Base-by-base conservation (phyloP, 2,888 invertebrate genomes). In the Cantharis rufa region DNA sequence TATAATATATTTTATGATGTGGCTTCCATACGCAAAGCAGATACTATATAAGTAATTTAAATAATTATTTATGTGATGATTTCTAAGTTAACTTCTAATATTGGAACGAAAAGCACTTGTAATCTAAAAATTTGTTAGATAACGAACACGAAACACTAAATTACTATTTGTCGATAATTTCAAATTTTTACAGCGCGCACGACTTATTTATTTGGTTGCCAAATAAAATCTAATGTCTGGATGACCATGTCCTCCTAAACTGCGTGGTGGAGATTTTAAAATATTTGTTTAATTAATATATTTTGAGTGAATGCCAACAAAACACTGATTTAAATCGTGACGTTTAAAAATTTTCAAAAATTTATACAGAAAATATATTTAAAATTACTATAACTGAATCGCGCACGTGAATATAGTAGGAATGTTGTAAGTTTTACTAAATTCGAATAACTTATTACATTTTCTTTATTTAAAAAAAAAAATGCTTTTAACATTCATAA, bases 231-330 rank as follows among this genome's bases (percentile, higher is more conserved):
- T 48, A 48, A 48, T n/a, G 48, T n/a, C 48, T 9, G n/a, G 48
- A 48, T 48, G 48, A n/a, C 64, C 64, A 21, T 66, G 64, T 18
- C 24, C 64, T 24, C 64, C 16, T 21, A 66, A 66, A 66, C 9
- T 66, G 64, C 16, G 18, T n/a, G 64, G 18, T 66, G 13, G 64
- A 24, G 24, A 66, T 66, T 66, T 66, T 66, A 18, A 2, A 66
- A 66, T 66, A 66, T 66, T 66, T 66, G 21, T 66, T 66, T 66
- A 66, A 66, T 66, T 66, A 66, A 66, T 66, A 66, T 66, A 66
- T 21, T 48, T 66, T 66, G 64, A 66, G 64, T n/a, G n/a, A 66
- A 66, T 24, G 64, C 64, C 64, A 66, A 66, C 64, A 66, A 21
- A 18, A 66, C 13, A 66, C 64, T 16, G 24, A 24, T 21, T 21